Base-by-base conservation (phyloP, 2,797 vertebrate genomes). In the Sebastes iracundus region DNA sequence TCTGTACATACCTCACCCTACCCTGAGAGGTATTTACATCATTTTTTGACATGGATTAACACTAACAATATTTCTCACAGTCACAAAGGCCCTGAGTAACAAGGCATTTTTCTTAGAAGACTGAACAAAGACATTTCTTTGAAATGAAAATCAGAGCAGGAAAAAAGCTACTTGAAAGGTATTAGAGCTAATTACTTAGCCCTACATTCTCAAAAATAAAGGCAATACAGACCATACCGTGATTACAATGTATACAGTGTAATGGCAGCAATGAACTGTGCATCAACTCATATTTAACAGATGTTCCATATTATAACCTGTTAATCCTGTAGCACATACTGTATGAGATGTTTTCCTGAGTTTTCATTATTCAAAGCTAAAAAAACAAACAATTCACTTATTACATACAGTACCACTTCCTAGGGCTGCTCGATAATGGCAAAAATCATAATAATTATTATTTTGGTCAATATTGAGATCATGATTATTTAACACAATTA, bases 131-230 rank as follows among this genome's bases (percentile, higher is more conserved):
- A 62, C 12, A 28, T 80, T 77, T 82, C 64, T 70, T 76, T 75
- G 32, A 88, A 83, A 86, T 77, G 16, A 78, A 67, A 77, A 76
- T 82, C 23, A 84, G 70, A 83, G 83, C 27, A 28, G 28, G 23
- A 52, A 71, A 46, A 59, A 38, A 49, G 33, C 70, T 11, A 70
- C 46, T 80, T 80, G n/a, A 53, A 59, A 30, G 7, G 22, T 27
- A 79, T 46, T 75, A 22, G 71, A 78, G 23, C 6, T 16, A 77
- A 88, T 76, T 28, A 75, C 42, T 38, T 33, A 20, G 13, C 4
- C 32, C 27, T n/a, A 16, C 18, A 66, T 52, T 70, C 32, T 32
- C 27, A 60, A 66, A 35, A 53, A 71, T 8, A n/a, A 46, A 46
- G 27, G 7, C 32, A 73, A 59, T 63, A 6, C 4, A 12, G 11